phyloP scores from a whole-genome alignment of 2,888 invertebrate genomes.

The Tineola bisselliella region DNA sequence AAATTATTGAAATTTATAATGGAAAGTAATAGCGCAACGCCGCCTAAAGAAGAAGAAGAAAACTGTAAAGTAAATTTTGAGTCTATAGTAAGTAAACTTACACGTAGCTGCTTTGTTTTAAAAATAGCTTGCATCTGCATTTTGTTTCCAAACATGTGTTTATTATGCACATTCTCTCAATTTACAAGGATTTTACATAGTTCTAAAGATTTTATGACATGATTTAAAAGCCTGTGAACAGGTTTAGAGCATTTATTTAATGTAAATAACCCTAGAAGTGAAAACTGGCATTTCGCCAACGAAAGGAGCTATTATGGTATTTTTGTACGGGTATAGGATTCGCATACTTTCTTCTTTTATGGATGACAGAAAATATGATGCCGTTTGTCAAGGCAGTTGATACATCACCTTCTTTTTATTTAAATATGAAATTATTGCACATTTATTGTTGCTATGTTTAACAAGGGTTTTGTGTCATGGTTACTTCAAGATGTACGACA shows the following conservation, averaged over 20 bases:
- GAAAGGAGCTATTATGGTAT: conserved; percentile 53
- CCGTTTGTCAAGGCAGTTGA: neutral
- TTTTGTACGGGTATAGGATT: conserved; percentile 48
- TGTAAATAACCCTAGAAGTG: conserved; percentile 44
- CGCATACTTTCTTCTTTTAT: conserved; percentile 49
- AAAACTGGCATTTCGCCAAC: conserved; percentile 44
- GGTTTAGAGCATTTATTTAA: conserved; percentile 6
- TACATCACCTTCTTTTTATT: neutral
- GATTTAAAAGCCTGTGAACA: neutral
- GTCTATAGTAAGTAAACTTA: neutral
- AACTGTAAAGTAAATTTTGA: neutral
- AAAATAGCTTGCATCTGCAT: conserved; percentile 52
- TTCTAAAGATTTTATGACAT: neutral
- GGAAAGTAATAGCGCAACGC: neutral
- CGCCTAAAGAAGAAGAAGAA: neutral
- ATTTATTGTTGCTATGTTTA: neutral
- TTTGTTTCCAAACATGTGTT: conserved; percentile 31
- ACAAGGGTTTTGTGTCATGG: too few species aligned
- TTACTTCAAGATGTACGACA: too few species aligned
- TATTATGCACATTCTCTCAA: neutral
- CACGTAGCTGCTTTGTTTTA: conserved; percentile 25
- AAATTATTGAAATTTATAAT: neutral
- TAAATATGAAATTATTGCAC: neutral
- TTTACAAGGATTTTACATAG: neutral
- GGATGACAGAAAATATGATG: conserved; percentile 30